Percentiles rank a stretch among this genome's conserved stretches.
phyloP scores from a whole-genome alignment of 2,888 invertebrate species.

The Lottia gigantea region DNA sequence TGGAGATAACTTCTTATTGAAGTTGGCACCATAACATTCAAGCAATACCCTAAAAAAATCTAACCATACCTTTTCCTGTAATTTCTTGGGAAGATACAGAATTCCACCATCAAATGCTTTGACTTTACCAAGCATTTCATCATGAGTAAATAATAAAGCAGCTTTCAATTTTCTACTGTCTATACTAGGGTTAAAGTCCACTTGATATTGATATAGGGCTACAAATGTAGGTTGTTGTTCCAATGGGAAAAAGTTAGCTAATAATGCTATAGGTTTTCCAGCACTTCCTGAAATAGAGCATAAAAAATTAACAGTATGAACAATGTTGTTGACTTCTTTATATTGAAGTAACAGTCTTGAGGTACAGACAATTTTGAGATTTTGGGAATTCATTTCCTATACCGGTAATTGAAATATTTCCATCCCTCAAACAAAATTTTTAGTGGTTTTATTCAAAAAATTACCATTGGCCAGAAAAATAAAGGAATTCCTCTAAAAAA shows the following conservation, averaged over 20 bases:
- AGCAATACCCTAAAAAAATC: not conserved
- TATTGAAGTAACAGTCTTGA: too few relatives aligned
- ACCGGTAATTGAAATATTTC: too few relatives aligned
- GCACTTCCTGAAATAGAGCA: conserved; percentile 50
- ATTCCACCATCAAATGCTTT: conserved; percentile 65
- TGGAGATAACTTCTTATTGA: too few relatives aligned
- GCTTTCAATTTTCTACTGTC: conserved; percentile 54
- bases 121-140: conserved; percentile 47
- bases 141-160: conserved; percentile 52
- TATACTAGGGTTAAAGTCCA: conserved; percentile 61
- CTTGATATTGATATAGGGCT: conserved; percentile 62
- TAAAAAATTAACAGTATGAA: too few relatives aligned
- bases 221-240: conserved; percentile 49
- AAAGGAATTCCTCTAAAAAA: too few relatives aligned
- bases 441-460: too few relatives aligned
- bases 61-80: conserved; percentile 49
- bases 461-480: too few relatives aligned
- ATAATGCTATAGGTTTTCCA: conserved; percentile 47
- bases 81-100: conserved; percentile 54
- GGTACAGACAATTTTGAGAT: too few relatives aligned
- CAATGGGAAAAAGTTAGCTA: conserved; percentile 57
- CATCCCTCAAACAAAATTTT: too few relatives aligned
- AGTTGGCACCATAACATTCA: too few relatives aligned
- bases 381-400: too few relatives aligned
- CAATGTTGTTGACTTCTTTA: too few relatives aligned